A percentile compares a stretch with the other conserved stretches of the same genome.
Conservation (phyloP, 2,888 invertebrate genomes). For the Athalia rosae region DNA sequence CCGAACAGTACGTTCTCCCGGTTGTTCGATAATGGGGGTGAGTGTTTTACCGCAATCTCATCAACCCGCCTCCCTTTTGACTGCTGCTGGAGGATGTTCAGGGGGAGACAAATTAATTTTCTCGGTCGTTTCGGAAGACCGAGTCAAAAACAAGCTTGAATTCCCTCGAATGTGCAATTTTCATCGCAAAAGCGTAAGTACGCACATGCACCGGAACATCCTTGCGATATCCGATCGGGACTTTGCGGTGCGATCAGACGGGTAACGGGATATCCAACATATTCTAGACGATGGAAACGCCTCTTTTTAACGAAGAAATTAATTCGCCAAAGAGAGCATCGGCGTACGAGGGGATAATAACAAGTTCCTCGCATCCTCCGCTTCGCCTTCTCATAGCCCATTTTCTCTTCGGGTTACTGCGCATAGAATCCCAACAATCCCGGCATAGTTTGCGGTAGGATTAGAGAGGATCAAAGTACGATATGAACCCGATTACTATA, state of each 20-base stretch:
- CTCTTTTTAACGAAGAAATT: conserved; percentile 10
- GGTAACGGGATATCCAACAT: conserved; percentile 3
- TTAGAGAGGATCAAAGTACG: conserved; percentile 4
- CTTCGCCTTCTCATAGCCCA: not conserved
- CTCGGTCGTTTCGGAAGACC: no score
- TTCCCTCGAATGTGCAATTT: no score
- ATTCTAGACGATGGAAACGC: conserved; percentile 5
- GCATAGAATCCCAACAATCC: conserved; percentile 18
- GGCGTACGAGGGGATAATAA: no score
- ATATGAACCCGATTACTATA: not conserved
- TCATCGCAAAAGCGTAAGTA: no score
- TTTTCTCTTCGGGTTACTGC: not conserved
- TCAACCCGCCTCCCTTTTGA: no score
- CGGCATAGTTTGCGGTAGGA: not conserved
- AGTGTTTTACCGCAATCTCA: no score
- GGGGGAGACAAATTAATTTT: no score
- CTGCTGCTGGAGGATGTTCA: no score
- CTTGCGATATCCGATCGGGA: not conserved
- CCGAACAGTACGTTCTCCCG: no score
- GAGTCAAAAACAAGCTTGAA: no score
- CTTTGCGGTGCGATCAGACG: not conserved
- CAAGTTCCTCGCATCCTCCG: not conserved
- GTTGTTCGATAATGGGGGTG: not conserved
- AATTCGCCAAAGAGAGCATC: not conserved
- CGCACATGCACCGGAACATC: not conserved